Percentiles rank a stretch among this genome's conserved stretches.
Conservation (phyloP, 2,113 vertebrate species). For the Charadrius vociferus region DNA sequence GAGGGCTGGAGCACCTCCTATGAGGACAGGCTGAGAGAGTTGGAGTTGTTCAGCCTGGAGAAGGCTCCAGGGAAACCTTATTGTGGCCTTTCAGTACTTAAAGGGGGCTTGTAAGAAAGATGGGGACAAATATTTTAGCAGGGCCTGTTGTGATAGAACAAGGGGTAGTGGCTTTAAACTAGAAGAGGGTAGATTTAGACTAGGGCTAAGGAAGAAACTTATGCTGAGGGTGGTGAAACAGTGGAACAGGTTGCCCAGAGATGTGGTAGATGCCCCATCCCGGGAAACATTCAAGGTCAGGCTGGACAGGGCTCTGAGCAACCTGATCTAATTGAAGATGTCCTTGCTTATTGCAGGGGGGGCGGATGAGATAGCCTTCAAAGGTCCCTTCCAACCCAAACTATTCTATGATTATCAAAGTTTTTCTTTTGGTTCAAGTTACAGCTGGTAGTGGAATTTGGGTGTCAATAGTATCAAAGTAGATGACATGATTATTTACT, state of each 20-base stretch:
- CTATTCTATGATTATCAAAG: neutral
- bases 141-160: neutral
- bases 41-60: neutral
- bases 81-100: neutral
- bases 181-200: neutral
- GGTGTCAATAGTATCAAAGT: conserved; percentile 31
- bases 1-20: neutral
- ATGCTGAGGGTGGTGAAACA: neutral
- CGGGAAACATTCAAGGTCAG: neutral
- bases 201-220: neutral
- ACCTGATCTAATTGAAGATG: neutral
- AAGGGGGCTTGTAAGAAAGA: neutral
- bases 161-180: neutral
- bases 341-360: too few relatives aligned
- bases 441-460: conserved; percentile 32
- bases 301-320: neutral
- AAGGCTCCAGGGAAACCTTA: neutral
- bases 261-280: neutral
- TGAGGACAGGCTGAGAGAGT: neutral
- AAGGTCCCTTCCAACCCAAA: neutral
- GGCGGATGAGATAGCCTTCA: neutral
- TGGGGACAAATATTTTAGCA: neutral
- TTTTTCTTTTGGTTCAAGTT: neutral
- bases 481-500: conserved; percentile 3
- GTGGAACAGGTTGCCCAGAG: neutral